These are phyloP conservation scores for Cacatua alba DNA, from an alignment of 2,113 vertebrate genomes.

Conservation along the genomic window DNA sequence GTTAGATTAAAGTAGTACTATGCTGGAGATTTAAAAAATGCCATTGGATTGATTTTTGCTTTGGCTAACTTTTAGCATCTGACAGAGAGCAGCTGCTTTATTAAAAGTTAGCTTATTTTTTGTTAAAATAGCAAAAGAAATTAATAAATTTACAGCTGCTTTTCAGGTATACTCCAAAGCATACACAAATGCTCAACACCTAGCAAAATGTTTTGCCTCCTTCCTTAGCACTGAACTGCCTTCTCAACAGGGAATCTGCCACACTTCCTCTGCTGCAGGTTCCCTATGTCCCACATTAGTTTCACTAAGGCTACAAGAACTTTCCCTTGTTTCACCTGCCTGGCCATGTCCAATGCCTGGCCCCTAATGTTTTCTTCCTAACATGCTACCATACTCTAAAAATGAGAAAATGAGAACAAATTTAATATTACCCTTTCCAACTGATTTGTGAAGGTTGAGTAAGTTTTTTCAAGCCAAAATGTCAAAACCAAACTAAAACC, in stretches of 20 bases:
- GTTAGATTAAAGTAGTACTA: background rate
- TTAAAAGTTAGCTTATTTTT: background rate
- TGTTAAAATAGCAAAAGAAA: background rate
- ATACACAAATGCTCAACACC: background rate
- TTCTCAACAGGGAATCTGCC: background rate
- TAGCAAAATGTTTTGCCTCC: background rate
- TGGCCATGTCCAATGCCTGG: background rate
- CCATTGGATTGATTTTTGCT: background rate
- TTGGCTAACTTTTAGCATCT: background rate
- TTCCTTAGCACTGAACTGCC: background rate
- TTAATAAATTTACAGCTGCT: background rate
- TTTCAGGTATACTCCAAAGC: background rate
- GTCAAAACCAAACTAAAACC: background rate
- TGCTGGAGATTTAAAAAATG: background rate
- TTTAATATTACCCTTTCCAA: background rate
- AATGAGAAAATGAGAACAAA: background rate
- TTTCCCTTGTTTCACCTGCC: background rate
- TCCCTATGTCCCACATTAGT: background rate
- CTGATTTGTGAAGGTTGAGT: background rate
- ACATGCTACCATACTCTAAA: background rate
- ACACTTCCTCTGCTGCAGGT: background rate
- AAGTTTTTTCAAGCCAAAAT: background rate
- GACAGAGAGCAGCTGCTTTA: background rate
- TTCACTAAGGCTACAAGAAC: background rate
- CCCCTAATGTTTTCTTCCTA: background rate